Base-by-base conservation (phyloP, 2,113 vertebrate genomes). In the Hystrix cristata region DNA sequence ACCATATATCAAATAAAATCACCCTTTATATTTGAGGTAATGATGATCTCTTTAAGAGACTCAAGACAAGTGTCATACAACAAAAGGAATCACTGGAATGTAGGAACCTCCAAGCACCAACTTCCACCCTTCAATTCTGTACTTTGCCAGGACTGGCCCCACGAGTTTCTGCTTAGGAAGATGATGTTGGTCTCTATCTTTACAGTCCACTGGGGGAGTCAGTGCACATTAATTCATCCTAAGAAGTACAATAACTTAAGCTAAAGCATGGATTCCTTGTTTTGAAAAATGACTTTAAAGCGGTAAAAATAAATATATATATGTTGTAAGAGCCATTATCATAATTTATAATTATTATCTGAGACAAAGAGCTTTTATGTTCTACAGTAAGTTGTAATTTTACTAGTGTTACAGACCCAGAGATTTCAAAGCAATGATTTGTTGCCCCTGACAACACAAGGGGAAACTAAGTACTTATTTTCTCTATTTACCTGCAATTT, bases 211-310 rank as follows among this genome's bases (percentile, higher is more conserved):
- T 14, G 62, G 55, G 29, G 85, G 12, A 91, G 78, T 25, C 48
- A 46, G 57, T 29, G 25, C 34, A 57, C 23, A n/a, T 4, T 62
- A 31, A 64, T 64, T 57, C 78, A 85, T 86, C 51, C 67, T 83
- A 74, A 80, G 67, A 71, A 60, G 14, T n/a, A 82, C 46, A 85
- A 85, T 25, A 76, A 13, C 5, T 80, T 91, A 87, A 80, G 59
- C 10, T 34, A 76, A 94, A 23, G 12, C 27, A 59, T 62, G 23
- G 67, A 85, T 87, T 72, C 10, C 2, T 25, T 59, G 1, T 43
- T 87, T 59, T 59, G 38, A 94, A 93, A 81, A 72, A n/a, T 29
- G 27, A 43, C 88, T 95, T 94, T 88, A 69, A 88, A 89, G 34
- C 82, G 93, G 85, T 31, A 82, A 86, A 96, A 64, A 83, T 38